phyloP scores from a whole-genome alignment of 2,113 vertebrate species.

The Sialia sialis region DNA sequence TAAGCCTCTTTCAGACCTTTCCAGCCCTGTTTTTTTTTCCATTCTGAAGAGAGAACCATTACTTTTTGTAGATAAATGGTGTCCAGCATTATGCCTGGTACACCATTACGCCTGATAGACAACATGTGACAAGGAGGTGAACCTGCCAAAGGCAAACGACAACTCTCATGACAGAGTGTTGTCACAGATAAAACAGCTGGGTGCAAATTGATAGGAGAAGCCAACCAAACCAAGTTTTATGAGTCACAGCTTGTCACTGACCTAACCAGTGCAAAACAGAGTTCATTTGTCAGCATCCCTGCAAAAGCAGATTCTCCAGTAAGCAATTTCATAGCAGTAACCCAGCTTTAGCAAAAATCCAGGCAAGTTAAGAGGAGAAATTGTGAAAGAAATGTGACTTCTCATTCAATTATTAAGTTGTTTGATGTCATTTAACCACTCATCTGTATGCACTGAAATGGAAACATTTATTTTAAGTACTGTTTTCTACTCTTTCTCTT shows the following conservation, averaged over 20 bases:
- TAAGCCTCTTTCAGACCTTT: neutral
- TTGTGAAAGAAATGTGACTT: neutral
- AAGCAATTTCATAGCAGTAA: neutral
- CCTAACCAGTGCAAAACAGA: neutral
- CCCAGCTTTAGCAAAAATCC: neutral
- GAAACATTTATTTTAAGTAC: slow-evolving; percentile 21
- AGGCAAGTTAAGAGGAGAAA: neutral
- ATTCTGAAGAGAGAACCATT: neutral
- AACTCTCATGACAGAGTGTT: neutral
- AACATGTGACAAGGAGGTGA: neutral
- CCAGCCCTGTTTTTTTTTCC: neutral
- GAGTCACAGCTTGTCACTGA: neutral
- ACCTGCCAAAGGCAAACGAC: neutral
- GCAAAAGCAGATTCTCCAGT: neutral
- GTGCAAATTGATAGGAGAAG: neutral
- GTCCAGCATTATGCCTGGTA: neutral
- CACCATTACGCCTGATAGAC: neutral
- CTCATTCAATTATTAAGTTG: neutral
- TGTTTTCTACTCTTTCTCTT: slow-evolving; percentile 33
- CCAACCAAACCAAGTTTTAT: neutral
- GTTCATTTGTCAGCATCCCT: neutral
- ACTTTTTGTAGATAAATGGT: neutral
- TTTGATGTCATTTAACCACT: neutral
- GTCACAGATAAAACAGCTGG: neutral
- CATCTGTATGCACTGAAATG: neutral